Conservation (phyloP, 2,888 invertebrate genomes). For the Trichopoda pennipes region DNA sequence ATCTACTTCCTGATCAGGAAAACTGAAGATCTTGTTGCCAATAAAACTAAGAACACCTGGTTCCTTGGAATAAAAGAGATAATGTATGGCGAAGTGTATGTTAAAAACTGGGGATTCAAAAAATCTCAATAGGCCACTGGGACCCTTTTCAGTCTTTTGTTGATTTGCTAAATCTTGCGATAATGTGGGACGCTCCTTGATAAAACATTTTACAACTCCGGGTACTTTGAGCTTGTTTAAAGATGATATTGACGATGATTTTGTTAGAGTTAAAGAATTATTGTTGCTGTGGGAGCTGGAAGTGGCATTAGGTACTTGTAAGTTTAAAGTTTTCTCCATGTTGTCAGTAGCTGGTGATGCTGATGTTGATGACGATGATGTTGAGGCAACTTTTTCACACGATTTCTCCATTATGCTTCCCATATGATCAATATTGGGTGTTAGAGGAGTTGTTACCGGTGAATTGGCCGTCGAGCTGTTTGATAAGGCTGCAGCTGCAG, state of each 20-base stretch:
- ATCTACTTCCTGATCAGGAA: constrained; percentile 95
- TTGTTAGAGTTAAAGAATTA: constrained; percentile 70
- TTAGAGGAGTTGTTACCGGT: constrained; percentile 70
- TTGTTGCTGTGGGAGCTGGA: constrained; percentile 37
- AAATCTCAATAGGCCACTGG: constrained; percentile 84
- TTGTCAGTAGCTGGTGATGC: constrained; percentile 32
- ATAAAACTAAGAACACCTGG: constrained; percentile 98
- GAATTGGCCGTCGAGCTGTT: constrained; percentile 69
- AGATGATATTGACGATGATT: constrained; percentile 79
- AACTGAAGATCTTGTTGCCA: constrained; percentile 98
- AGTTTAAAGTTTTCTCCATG: constrained; percentile 72
- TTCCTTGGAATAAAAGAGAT: constrained; percentile 98
- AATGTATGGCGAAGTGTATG: constrained; percentile 98
- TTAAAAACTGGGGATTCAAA: constrained; percentile 99
- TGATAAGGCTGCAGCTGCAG: constrained; percentile 73
- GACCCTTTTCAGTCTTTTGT: constrained; percentile 78
- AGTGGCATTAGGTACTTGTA: constrained; percentile 73
- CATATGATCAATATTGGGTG: constrained; percentile 56
- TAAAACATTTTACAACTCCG: constrained; percentile 80
- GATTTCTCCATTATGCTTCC: constrained; percentile 63
- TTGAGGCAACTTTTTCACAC: constrained; percentile 36
- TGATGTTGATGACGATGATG: too few species aligned
- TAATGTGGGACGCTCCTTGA: constrained; percentile 74
- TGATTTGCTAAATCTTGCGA: constrained; percentile 62
- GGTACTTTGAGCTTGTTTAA: constrained; percentile 79